Conservation (phyloP, 1,140 invertebrate species). For the Brachionus manjavacas region DNA sequence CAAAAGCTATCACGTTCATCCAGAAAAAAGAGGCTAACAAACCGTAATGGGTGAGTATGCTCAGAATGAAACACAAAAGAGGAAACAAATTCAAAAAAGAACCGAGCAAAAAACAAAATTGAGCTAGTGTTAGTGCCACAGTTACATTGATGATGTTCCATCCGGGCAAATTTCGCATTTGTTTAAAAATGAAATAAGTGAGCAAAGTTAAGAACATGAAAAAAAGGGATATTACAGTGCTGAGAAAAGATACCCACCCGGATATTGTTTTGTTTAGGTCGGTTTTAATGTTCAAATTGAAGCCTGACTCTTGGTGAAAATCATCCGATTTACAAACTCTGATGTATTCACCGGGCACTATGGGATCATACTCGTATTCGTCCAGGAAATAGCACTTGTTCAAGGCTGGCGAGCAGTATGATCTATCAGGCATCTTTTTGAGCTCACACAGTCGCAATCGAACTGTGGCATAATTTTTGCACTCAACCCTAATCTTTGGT, state of each 20-base stretch:
- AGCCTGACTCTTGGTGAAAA: background rate
- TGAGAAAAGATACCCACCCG: conserved; percentile 27
- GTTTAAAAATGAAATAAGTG: conserved; percentile 57
- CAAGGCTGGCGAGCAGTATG: background rate
- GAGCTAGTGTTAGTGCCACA: conserved; percentile 57
- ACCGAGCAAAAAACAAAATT: conserved; percentile 58
- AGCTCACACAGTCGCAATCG: conserved; percentile 15
- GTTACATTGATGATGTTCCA: conserved; percentile 61
- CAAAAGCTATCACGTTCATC: conserved; percentile 64
- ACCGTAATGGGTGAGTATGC: conserved; percentile 59
- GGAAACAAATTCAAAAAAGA: conserved; percentile 62
- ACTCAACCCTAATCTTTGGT: conserved; percentile 28
- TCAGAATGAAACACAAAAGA: conserved; percentile 61
- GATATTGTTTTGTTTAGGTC: conserved; percentile 3
- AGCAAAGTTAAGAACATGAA: conserved; percentile 48
- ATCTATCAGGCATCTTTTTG: background rate
- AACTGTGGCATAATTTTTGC: background rate
- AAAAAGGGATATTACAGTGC: background rate
- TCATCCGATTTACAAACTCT: conserved; percentile 11
- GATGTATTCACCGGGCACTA: background rate
- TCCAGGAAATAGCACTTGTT: conserved; percentile 2
- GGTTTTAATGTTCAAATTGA: background rate
- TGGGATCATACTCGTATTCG: conserved; percentile 26
- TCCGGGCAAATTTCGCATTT: conserved; percentile 60
- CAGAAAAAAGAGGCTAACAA: conserved; percentile 63